These are phyloP conservation scores for Noctua fimbriata DNA, from an alignment of 2,888 invertebrate genomes.

Conservation along the genomic window DNA sequence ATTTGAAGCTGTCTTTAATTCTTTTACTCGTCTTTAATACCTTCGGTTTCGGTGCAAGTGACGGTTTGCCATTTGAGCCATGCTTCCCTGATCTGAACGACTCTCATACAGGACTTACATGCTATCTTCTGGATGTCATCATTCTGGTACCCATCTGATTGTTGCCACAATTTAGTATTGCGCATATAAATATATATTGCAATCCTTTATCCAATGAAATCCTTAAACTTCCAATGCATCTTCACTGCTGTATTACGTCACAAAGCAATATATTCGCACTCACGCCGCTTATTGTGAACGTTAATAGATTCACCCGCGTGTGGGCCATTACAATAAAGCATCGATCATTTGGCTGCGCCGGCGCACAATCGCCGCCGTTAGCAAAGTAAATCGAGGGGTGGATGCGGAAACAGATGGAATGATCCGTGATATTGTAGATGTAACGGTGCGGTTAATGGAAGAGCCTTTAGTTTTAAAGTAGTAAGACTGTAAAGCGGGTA, in stretches of 20 bases:
- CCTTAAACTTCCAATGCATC: not conserved
- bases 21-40: not conserved
- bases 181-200: not conserved
- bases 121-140: not conserved
- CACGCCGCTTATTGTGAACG: slow-evolving; percentile 72
- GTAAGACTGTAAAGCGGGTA: not conserved
- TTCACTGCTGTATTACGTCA: slow-evolving; percentile 47
- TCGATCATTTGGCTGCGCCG: slow-evolving; percentile 76
- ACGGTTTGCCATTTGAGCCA: not conserved
- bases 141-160: not conserved
- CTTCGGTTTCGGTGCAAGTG: not conserved
- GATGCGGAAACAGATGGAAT: slow-evolving; percentile 81
- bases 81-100: not conserved
- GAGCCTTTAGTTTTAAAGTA: slow-evolving; percentile 36
- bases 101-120: not conserved
- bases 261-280: slow-evolving; percentile 69
- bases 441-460: slow-evolving; percentile 65
- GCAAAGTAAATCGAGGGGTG: slow-evolving; percentile 85
- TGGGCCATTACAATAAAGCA: slow-evolving; percentile 83
- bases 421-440: slow-evolving; percentile 67
- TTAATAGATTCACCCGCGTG: slow-evolving; percentile 80
- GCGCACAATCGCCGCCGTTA: slow-evolving; percentile 82
- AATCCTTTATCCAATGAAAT: not conserved
- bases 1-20: not conserved
- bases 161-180: not conserved